phyloP scores from a whole-genome alignment of 2,113 vertebrate genomes.

The Thalassarche chlororhynchos region DNA sequence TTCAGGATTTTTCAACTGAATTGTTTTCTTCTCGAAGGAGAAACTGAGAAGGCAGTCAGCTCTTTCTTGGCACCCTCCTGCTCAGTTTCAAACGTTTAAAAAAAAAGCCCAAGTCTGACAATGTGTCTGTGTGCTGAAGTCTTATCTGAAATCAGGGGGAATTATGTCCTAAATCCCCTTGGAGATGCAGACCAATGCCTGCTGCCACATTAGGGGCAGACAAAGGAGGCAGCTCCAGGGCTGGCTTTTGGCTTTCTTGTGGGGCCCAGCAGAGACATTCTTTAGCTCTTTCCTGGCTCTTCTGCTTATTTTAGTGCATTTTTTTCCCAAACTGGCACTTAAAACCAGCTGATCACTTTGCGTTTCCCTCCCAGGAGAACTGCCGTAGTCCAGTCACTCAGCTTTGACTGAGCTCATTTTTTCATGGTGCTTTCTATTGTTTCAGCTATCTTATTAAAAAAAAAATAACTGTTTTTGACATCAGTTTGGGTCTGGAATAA shows the following conservation, averaged over 20 bases:
- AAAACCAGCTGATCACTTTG: neutral
- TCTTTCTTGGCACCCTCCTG: neutral
- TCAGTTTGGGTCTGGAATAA: neutral
- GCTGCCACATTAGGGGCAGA: neutral
- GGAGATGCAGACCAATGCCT: neutral
- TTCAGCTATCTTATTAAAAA: neutral
- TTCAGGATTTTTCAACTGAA: neutral
- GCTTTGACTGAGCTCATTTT: neutral
- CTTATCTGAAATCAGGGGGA: conserved; percentile 29
- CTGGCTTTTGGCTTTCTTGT: neutral
- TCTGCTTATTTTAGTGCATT: conserved; percentile 9
- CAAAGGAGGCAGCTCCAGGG: neutral
- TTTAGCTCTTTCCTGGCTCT: neutral
- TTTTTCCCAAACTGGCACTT: neutral
- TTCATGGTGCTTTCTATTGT: neutral
- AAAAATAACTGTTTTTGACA: neutral
- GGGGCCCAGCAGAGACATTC: neutral
- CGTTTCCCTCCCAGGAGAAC: neutral
- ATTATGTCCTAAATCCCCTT: conserved; percentile 1
- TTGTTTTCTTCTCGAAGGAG: neutral
- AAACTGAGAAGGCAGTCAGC: neutral
- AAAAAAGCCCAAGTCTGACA: neutral
- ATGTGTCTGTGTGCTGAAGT: neutral
- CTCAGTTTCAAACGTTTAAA: neutral
- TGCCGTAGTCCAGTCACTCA: neutral